Conservation (phyloP, 2,888 invertebrate genomes). For the Nomada fucata region DNA sequence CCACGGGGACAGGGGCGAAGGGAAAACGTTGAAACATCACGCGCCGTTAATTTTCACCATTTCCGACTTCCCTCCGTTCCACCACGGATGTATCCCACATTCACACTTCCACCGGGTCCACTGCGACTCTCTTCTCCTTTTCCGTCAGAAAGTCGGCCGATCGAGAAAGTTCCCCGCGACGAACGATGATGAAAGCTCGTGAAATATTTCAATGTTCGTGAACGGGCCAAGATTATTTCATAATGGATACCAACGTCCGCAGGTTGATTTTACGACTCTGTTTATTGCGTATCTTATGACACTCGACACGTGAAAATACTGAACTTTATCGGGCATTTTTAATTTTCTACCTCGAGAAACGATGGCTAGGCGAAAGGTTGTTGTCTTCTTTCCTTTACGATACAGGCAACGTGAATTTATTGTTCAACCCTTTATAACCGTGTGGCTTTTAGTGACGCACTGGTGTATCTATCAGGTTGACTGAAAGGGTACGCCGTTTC, state of each 20-base stretch:
- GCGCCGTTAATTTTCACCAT: conserved; percentile 45
- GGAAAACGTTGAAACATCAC: conserved; percentile 13
- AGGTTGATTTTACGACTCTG: conserved; percentile 25
- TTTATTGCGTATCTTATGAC: conserved; percentile 23
- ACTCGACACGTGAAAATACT: conserved; percentile 18
- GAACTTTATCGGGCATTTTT: conserved; percentile 26
- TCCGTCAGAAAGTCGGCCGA: conserved; percentile 32
- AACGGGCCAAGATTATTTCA: conserved; percentile 19
- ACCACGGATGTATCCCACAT: conserved; percentile 14
- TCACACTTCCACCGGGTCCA: conserved; percentile 4
- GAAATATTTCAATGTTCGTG: neutral
- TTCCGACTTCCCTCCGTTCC: neutral
- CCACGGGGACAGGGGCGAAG: conserved; percentile 34
- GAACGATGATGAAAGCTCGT: conserved; percentile 27
- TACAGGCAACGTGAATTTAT: too few species aligned
- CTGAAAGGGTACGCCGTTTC: too few species aligned
- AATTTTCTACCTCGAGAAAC: neutral
- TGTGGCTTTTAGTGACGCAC: too few species aligned
- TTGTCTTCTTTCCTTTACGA: too few species aligned
- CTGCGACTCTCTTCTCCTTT: conserved; percentile 33
- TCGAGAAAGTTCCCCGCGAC: conserved; percentile 37
- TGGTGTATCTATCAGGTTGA: too few species aligned
- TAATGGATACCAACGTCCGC: neutral
- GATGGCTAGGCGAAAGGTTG: too few species aligned
- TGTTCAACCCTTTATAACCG: too few species aligned